phyloP scores from a whole-genome alignment of 2,888 invertebrate species.

The Lepeophtheirus nordmannii region DNA sequence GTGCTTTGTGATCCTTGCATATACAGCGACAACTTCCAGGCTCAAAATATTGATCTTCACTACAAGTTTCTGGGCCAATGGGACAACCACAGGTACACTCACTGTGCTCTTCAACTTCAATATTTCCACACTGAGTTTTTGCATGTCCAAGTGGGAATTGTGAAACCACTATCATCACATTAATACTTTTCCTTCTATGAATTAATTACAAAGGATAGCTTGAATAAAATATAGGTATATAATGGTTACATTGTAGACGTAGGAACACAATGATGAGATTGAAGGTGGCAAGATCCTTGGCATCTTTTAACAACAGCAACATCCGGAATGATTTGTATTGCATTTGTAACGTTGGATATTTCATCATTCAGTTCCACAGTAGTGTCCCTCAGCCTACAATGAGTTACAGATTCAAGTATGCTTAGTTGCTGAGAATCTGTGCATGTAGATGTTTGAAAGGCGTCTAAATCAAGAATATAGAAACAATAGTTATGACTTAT shows the following conservation, averaged over 20 bases:
- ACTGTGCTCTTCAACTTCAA: conserved; percentile 9
- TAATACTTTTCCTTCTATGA: neutral
- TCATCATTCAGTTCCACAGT: neutral
- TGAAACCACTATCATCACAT: conserved; percentile 6
- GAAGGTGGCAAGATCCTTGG: neutral
- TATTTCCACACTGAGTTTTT: neutral
- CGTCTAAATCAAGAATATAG: neutral
- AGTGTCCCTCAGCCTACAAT: neutral
- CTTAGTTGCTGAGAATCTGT: neutral
- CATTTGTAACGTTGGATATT: neutral
- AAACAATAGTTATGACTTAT: too few species aligned
- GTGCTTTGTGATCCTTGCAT: neutral
- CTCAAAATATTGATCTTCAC: neutral
- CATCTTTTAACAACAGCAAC: conserved; percentile 7
- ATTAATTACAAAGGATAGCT: neutral
- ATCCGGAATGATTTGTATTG: conserved; percentile 10
- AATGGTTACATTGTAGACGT: neutral
- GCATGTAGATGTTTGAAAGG: neutral
- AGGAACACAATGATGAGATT: conserved; percentile 10
- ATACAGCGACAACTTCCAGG: conserved; percentile 3
- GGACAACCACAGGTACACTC: conserved; percentile 10
- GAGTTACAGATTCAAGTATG: neutral
- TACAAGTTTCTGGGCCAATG: neutral
- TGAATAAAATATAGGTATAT: too few species aligned
- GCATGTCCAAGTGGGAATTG: conserved; percentile 8